Evolutionary conservation across 2,113 vertebrate genomes (phyloP).

Genomic region (Nesoenas mayeri): DNA sequence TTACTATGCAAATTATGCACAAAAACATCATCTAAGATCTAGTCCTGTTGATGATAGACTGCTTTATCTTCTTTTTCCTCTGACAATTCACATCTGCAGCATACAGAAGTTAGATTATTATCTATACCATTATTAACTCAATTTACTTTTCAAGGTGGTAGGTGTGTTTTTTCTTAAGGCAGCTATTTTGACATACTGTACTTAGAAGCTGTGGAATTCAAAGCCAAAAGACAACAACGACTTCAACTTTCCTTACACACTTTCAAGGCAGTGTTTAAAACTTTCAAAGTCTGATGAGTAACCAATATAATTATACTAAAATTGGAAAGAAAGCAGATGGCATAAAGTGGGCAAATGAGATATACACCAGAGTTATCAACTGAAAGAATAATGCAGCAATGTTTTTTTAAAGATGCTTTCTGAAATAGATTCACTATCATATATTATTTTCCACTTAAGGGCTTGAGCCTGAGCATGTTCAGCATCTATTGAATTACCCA

Average conservation of each 20-base stretch:
- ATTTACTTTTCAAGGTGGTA: slow-evolving; percentile 31
- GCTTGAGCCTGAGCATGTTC: background rate
- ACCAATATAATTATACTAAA: slow-evolving; percentile 58
- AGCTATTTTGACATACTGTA: slow-evolving; percentile 10
- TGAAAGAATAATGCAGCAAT: background rate
- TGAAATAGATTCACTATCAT: background rate
- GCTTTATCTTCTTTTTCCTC: slow-evolving; percentile 69
- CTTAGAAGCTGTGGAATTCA: background rate
- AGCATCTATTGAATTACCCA: background rate
- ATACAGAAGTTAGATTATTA: slow-evolving; percentile 70
- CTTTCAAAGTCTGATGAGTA: slow-evolving; percentile 49
- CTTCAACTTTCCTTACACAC: slow-evolving; percentile 28
- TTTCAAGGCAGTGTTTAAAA: slow-evolving; percentile 34
- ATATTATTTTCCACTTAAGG: background rate
- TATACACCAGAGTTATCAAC: slow-evolving; percentile 9
- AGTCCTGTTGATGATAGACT: slow-evolving; percentile 67
- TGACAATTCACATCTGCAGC: slow-evolving; percentile 64
- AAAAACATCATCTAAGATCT: slow-evolving; percentile 68
- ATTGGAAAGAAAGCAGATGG: slow-evolving; percentile 64
- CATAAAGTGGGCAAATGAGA: slow-evolving; percentile 46
- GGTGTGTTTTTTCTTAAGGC: slow-evolving; percentile 13
- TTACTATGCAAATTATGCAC: slow-evolving; percentile 74
- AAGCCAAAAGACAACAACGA: slow-evolving; percentile 21
- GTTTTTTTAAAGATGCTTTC: background rate
- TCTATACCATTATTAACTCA: slow-evolving; percentile 71